Evolutionary conservation across 2,797 vertebrate genomes (phyloP), one percentile per base, ranked within the genome.

Genomic region (Benthosema pterotum): DNA sequence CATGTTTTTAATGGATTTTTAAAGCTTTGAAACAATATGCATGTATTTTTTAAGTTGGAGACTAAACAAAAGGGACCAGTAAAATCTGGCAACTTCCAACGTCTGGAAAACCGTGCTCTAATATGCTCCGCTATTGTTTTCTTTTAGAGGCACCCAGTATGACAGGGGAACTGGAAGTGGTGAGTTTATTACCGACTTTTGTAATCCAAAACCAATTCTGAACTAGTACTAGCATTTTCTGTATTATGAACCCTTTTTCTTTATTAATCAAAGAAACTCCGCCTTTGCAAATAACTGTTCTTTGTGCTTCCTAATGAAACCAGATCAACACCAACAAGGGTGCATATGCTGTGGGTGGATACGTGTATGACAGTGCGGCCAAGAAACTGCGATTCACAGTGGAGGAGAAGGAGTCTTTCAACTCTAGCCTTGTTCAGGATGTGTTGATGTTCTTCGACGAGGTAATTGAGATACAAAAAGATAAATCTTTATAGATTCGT

Each of bases 361-460:
- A 88, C 80, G 85, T 79, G n/a, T 93, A 89, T 0, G 91, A 93
- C 52, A 82, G 89, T 2, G 76, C 72, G 71, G 78, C 72, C 49
- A 89, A 84, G 60, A 90, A 89, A 60, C 87, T 93, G 2, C 87
- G 87, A 32, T 91, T 93, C 82, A 88, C 60, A 58, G 85, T 89
- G 13, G 88, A 90, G 3, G 82, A 89, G 14, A 89, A 90, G 3
- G 82, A 83, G 16, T 83, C 79, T 38, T 2, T 38, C 32, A 92
- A 91, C 79, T 63, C 73, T 12, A 32, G 4, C 32, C 82, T 88
- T 2, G 2, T 72, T 5, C 53, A 61, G 84, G 92, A 93, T 57
- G 70, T 92, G 42, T 84, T 93, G 73, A 80, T 93, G 78, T 72
- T 91, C 52, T 93, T 92, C 43, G 80, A 92, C 1, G 88, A 93